These are phyloP conservation scores for Rattus norvegicus DNA, from an alignment of 2,113 vertebrate species.

Conservation along the genomic window DNA sequence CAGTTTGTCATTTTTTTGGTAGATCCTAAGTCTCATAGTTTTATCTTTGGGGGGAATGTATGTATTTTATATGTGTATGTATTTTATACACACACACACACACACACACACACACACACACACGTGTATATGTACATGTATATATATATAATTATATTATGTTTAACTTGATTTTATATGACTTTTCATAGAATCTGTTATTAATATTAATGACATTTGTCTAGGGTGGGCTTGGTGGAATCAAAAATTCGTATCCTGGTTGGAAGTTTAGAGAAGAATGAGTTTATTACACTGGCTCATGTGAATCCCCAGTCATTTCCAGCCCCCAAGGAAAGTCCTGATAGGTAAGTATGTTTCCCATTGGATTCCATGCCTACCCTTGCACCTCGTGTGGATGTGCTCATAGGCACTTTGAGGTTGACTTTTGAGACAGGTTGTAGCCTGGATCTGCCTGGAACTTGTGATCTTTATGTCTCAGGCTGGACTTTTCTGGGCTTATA, in stretches of 20 bases:
- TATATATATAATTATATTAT: slow-evolving; percentile 4
- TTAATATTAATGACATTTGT: slow-evolving; percentile 76
- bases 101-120: too few species aligned
- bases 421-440: background rate
- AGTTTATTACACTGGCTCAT: slow-evolving; percentile 92
- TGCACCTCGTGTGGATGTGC: background rate
- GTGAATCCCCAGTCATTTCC: slow-evolving; percentile 92
- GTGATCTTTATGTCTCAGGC: background rate
- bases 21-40: background rate
- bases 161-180: slow-evolving; percentile 12
- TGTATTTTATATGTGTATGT: slow-evolving; percentile 25
- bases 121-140: background rate
- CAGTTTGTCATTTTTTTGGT: background rate
- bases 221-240: slow-evolving; percentile 94
- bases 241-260: slow-evolving; percentile 96
- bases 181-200: slow-evolving; percentile 51
- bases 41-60: background rate
- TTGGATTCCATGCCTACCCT: background rate
- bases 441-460: background rate
- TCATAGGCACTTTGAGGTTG: background rate
- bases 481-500: background rate
- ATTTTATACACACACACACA: too few species aligned
- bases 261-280: slow-evolving; percentile 93
- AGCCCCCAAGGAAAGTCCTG: slow-evolving; percentile 88
- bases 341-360: slow-evolving; percentile 87